Conservation (phyloP, 37 sponge, comb jelly and placozoan genomes). For the Geodia barretti region DNA sequence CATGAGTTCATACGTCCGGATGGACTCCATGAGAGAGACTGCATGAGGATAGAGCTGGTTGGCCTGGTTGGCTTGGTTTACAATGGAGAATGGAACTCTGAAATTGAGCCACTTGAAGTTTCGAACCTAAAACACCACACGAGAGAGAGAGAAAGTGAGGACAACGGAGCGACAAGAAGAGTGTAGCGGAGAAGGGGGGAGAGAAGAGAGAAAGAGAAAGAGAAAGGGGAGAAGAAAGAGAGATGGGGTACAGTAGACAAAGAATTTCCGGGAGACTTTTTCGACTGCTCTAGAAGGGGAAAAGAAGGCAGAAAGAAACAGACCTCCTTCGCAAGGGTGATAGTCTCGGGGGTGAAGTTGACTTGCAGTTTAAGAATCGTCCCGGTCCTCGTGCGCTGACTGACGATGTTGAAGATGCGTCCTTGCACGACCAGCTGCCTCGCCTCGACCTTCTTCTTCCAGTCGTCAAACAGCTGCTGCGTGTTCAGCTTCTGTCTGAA, state of each 20-base stretch:
- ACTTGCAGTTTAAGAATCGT: slow-evolving; percentile 80
- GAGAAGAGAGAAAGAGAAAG: no score
- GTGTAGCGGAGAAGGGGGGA: not conserved
- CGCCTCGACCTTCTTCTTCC: slow-evolving; percentile 74
- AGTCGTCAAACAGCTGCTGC: slow-evolving; percentile 81
- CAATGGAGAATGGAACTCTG: slow-evolving; percentile 87
- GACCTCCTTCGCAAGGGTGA: slow-evolving; percentile 95
- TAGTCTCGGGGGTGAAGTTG: slow-evolving; percentile 93
- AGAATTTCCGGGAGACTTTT: not conserved
- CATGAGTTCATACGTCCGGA: slow-evolving; percentile 90
- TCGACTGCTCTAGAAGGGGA: not conserved
- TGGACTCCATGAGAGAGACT: slow-evolving; percentile 94
- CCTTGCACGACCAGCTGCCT: slow-evolving; percentile 78
- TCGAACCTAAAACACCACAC: slow-evolving; percentile 36
- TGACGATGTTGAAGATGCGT: slow-evolving; percentile 75
- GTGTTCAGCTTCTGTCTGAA: slow-evolving; percentile 96
- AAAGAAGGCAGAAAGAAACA: not conserved
- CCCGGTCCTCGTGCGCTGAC: slow-evolving; percentile 64
- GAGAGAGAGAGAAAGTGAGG: not conserved
- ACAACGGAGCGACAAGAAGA: not conserved
- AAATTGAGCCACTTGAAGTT: slow-evolving; percentile 93
- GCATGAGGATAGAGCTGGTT: slow-evolving; percentile 98
- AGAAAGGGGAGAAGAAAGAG: not conserved
- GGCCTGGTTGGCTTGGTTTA: slow-evolving; percentile 92
- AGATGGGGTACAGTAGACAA: not conserved